These are phyloP conservation scores for Julus scandinavius DNA, from an alignment of 2,888 invertebrate species.

Conservation along the genomic window DNA sequence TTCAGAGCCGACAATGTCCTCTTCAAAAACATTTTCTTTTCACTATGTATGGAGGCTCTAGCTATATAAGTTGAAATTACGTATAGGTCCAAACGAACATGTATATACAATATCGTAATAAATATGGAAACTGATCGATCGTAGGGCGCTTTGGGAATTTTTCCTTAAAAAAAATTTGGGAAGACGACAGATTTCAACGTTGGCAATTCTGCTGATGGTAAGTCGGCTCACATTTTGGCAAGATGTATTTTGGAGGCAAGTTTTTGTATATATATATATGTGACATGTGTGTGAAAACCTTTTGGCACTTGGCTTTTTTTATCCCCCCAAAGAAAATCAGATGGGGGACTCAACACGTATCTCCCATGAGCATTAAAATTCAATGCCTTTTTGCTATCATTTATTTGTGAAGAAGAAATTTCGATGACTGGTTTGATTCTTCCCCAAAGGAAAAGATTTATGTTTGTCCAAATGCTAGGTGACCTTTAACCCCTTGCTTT, in stretches of 20 bases:
- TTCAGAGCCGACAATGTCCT: slow-evolving; percentile 13
- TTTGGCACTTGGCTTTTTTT: neutral
- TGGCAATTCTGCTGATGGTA: no score
- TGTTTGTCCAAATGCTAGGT: neutral
- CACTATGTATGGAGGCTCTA: neutral
- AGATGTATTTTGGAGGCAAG: neutral
- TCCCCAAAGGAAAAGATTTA: neutral
- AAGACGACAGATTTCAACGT: neutral
- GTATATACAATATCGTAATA: neutral
- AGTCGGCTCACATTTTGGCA: no score
- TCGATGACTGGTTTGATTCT: neutral
- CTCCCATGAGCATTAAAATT: neutral
- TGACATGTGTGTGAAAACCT: slow-evolving; percentile 1
- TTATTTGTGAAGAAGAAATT: neutral
- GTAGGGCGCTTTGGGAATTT: neutral
- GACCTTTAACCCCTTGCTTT: neutral
- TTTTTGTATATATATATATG: neutral
- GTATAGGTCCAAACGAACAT: no score
- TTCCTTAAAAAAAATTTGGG: neutral
- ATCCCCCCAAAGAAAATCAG: neutral
- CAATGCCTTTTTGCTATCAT: neutral
- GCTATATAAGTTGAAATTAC: neutral
- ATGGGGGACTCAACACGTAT: neutral
- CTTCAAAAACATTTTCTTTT: neutral
- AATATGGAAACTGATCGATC: slow-evolving; percentile 27